Evolutionary conservation across 2,888 invertebrate genomes (phyloP).

Genomic region (Embidobia sp.): DNA sequence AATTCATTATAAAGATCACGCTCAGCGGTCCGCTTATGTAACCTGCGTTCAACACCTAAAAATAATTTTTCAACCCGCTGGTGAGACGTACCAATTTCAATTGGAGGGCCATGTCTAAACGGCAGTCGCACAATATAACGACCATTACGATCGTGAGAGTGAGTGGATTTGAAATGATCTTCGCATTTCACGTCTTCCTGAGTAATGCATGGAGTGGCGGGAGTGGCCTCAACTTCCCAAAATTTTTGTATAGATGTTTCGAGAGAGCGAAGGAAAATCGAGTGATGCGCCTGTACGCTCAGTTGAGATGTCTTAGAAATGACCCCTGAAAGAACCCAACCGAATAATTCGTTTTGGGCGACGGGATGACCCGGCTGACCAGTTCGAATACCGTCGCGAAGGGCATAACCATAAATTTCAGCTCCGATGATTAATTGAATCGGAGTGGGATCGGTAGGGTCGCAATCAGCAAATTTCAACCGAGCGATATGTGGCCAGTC

Average conservation of each 20-base stretch:
- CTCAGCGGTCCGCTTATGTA: background rate
- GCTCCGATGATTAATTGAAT: background rate
- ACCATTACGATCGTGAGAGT: background rate
- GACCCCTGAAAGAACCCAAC: background rate
- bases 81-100: background rate
- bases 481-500: background rate
- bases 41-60: background rate
- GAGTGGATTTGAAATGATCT: too few relatives aligned
- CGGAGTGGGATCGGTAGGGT: background rate
- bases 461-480: background rate
- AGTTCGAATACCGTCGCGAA: too few relatives aligned
- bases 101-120: background rate
- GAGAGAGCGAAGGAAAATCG: background rate
- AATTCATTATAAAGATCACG: background rate
- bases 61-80: background rate
- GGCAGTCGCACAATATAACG: background rate
- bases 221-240: conserved; percentile 5
- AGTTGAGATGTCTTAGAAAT: background rate
- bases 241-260: background rate
- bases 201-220: too few relatives aligned
- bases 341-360: background rate
- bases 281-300: background rate
- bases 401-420: too few relatives aligned
- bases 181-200: too few relatives aligned
- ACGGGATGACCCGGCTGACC: background rate